Conservation (phyloP, 2,797 vertebrate genomes). For the Chelmon rostratus region DNA sequence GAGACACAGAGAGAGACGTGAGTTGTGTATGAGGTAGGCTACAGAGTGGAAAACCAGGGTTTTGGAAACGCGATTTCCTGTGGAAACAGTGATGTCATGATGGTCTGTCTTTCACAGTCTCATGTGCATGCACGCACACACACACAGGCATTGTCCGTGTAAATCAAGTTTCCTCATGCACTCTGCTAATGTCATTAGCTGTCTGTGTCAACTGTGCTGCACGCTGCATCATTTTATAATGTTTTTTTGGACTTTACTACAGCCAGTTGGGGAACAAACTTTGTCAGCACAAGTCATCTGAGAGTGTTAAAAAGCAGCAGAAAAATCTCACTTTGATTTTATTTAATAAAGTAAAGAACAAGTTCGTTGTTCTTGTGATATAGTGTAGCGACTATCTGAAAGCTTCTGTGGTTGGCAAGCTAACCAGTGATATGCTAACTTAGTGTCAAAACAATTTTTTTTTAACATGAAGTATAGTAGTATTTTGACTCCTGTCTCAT, state of each 20-base stretch:
- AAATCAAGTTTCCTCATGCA: slow-evolving; percentile 50
- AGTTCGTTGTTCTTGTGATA: background rate
- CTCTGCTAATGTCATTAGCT: slow-evolving; percentile 74
- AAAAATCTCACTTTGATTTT: background rate
- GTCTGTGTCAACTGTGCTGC: slow-evolving; percentile 44
- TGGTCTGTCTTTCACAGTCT: slow-evolving; percentile 70
- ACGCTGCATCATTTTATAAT: slow-evolving; percentile 36
- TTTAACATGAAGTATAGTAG: too few relatives aligned
- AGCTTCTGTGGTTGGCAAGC: background rate
- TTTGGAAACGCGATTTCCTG: slow-evolving; percentile 83
- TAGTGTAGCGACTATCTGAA: background rate
- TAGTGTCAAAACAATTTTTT: too few relatives aligned
- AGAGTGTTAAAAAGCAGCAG: slow-evolving; percentile 16
- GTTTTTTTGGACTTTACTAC: slow-evolving; percentile 28
- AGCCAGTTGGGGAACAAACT: slow-evolving; percentile 22
- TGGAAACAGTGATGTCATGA: slow-evolving; percentile 86
- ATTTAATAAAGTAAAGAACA: background rate
- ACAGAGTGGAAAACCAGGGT: slow-evolving; percentile 76
- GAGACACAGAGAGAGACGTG: slow-evolving; percentile 32
- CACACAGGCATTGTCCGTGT: slow-evolving; percentile 48
- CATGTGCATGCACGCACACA: slow-evolving; percentile 34
- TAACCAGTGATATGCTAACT: background rate
- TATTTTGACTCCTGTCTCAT: too few relatives aligned
- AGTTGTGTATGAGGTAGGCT: slow-evolving; percentile 67
- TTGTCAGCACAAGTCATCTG: slow-evolving; percentile 19